Evolutionary conservation across 2,113 vertebrate genomes (phyloP).

Genomic region (Pituophis catenifer): DNA sequence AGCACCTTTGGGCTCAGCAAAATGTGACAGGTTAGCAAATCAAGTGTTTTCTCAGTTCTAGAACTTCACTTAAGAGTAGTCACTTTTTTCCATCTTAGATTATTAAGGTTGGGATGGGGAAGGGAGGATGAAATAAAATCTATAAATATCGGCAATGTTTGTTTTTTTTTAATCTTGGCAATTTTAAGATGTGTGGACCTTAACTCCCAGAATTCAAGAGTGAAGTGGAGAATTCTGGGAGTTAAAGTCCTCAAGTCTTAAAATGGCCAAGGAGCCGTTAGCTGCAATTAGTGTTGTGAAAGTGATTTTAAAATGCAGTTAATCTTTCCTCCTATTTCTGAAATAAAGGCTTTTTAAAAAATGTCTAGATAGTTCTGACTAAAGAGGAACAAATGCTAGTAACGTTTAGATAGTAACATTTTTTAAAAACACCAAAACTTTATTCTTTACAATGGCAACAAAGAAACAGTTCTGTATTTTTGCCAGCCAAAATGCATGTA

Average conservation of each 20-base stretch:
- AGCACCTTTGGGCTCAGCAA: neutral
- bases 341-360: fast-evolving
- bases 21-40: neutral
- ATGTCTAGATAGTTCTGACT: neutral
- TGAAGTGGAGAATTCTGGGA: neutral
- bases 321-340: neutral
- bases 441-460: neutral
- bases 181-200: neutral
- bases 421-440: neutral
- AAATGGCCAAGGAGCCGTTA: too few relatives aligned
- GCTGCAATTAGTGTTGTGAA: neutral
- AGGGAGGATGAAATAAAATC: neutral
- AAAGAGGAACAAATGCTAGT: neutral
- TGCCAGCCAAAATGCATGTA: neutral
- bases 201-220: neutral
- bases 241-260: neutral
- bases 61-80: too few relatives aligned
- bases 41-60: neutral
- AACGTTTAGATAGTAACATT: neutral
- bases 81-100: neutral
- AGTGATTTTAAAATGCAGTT: neutral
- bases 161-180: neutral
- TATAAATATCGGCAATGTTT: neutral
- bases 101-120: neutral
- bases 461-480: neutral